Evolutionary conservation across 2,888 invertebrate genomes (phyloP), one percentile per base, ranked within the genome.

Genomic region (Nomada goodeniana): DNA sequence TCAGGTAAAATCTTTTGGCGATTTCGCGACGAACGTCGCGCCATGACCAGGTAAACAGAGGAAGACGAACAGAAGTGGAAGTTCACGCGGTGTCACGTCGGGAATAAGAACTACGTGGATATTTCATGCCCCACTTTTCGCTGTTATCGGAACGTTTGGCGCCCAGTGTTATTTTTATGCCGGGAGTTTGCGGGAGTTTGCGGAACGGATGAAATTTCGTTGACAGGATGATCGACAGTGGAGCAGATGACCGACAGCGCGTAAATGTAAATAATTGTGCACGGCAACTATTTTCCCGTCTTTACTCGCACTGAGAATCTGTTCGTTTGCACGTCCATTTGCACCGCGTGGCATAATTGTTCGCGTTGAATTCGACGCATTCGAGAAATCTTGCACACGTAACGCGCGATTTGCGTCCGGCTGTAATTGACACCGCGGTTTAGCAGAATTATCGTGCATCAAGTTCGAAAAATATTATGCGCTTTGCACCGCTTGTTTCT

Each of bases 1-100:
- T 29, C 55, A 70, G 36, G 36, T 68, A 65, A 73, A 80, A 69
- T 65, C 44, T 53, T 42, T 55, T n/a, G 61, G 15, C 53, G 23
- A 65, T 69, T 29, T 15, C 55, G 23, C 15, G 18, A 55, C 10
- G 36, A 18, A 44, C 7, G 74, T 26, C 10, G 44, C 26, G 44
- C 63, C n/a, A 42, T 15, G 64, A 47, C 18, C n/a, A 53, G 53
- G 29, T 15, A 73, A 67, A 53, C 7, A 23, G 42, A 42, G 36
- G 65, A 47, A 52, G 3, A 20, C 26, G 53, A 20, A 50, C 52
- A 53, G 47, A 50, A 74, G 26, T 57, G 60, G 23, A 15, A n/a
- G 11, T 47, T n/a, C 47, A n/a, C 52, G 73, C 20, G 44, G 10
- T 29, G 23, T 47, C 20, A 11, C 36, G 13, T 7, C 5, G 2